Percentiles rank a stretch among this genome's conserved stretches.
Evolutionary conservation across 92 coral and sea anemone species (phyloP).

Genomic region (Meandrina meandrites): DNA sequence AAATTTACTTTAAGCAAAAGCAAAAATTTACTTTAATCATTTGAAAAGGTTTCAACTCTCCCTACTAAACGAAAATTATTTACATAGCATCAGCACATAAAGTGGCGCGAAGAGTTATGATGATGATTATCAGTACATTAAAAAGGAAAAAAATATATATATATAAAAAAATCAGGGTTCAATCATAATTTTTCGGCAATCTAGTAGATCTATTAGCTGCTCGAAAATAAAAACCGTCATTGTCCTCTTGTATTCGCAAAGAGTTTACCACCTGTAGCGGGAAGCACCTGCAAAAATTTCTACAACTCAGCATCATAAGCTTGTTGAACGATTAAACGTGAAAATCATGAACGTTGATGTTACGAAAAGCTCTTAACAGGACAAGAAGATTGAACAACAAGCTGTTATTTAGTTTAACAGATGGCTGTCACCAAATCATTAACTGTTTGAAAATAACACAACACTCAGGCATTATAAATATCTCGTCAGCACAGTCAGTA

Average conservation of each 20-base stretch:
- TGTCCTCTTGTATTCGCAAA: neutral
- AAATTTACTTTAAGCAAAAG: no score
- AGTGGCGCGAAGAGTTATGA: no score
- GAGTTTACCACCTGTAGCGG: neutral
- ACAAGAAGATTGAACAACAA: neutral
- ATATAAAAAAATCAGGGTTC: no score
- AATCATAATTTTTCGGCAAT: no score
- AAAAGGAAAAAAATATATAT: no score
- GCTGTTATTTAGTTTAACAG: neutral
- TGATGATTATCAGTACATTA: no score
- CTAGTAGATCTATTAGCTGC: no score
- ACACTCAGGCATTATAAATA: neutral
- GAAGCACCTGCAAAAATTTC: neutral
- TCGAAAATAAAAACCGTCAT: neutral
- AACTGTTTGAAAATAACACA: neutral
- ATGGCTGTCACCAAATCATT: constrained; percentile 1
- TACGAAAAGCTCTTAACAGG: neutral
- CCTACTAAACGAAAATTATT: no score
- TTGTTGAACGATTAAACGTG: neutral
- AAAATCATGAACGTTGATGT: neutral
- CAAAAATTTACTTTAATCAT: no score
- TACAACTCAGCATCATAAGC: neutral
- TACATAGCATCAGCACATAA: no score
- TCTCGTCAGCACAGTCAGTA: neutral
- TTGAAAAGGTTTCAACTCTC: no score